Percentiles rank a stretch among this genome's conserved stretches.
Evolutionary conservation across 2,113 vertebrate genomes (phyloP).

Genomic region (Turnix velox): DNA sequence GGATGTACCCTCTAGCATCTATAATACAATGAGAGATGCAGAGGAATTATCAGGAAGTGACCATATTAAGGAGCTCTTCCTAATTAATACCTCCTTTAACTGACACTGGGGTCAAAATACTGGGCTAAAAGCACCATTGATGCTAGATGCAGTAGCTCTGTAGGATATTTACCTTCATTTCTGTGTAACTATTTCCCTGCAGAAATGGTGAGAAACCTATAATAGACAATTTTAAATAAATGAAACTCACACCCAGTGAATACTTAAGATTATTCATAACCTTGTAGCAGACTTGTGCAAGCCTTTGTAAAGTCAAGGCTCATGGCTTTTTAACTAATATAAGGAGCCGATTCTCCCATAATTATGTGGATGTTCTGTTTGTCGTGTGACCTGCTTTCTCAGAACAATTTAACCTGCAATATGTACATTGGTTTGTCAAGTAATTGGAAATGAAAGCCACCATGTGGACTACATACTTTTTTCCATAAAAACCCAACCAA

Average conservation of each 20-base stretch:
- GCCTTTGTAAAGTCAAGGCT: neutral
- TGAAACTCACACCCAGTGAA: neutral
- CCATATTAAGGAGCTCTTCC: neutral
- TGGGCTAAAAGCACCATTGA: neutral
- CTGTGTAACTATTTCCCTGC: neutral
- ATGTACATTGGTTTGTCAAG: neutral
- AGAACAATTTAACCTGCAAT: neutral
- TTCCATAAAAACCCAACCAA: neutral
- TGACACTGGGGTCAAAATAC: neutral
- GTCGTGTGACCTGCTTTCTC: neutral
- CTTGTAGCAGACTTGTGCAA: neutral
- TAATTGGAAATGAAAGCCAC: neutral
- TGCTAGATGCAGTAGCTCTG: neutral
- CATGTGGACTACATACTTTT: neutral
- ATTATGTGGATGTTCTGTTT: neutral
- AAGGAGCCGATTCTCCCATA: neutral
- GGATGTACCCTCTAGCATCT: neutral
- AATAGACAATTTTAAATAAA: neutral
- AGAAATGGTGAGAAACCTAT: neutral
- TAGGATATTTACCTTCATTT: neutral
- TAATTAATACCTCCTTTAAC: neutral
- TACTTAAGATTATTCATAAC: neutral
- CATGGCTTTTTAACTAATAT: neutral
- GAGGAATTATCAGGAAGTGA: neutral
- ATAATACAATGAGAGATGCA: neutral